Base-by-base conservation (phyloP, 35 echinoderm and acorn worm species). In the Lytechinus pictus region DNA sequence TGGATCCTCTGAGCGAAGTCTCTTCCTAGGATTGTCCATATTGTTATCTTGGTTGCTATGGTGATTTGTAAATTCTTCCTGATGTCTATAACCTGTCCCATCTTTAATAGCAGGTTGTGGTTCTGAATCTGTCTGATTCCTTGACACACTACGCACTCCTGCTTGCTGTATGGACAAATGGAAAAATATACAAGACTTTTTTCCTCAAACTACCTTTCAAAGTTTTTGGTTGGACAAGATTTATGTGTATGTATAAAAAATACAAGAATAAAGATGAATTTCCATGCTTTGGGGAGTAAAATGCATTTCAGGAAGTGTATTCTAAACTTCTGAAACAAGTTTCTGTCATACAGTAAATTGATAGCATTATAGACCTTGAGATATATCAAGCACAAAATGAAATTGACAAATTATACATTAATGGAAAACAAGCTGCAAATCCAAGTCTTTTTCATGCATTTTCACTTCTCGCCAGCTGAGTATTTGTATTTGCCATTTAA, bases 1-100 rank as follows among this genome's bases (percentile, higher is more conserved):
- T 27, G 9, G 27, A 14, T 93, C 55, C 52, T 93, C 92, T 24
- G 28, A 44, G 3, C 92, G 52, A n/a, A 54, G 92, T 57, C 92
- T 54, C 54, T 93, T 93, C 54, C 92, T 93, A 6, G 92, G 92
- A 28, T 93, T 79, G n/a, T 79, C 66, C 66, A n/a, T n/a, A 24
- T 7, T n/a, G 66, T 5, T 24, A 79, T 79, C 66, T 24, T 79
- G 66, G 66, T 79, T 79, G 12, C 19, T 14, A 79, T 79, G 19
- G 66, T 79, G 66, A 79, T 79, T 24, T n/a, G 19, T 79, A 0
- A 79, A n/a, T 4, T 16, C 66, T 79, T 24, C 66, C 8, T 79
- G 66, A 16, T 79, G 19, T 79, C 66, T 8, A 5, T 79, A 16
- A 24, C 66, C 19, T 79, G 19, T 7, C n/a, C 66, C 66, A 1